These are phyloP conservation scores for Tylochromis polylepis DNA, from an alignment of 2,113 vertebrate species.

Conservation along the genomic window DNA sequence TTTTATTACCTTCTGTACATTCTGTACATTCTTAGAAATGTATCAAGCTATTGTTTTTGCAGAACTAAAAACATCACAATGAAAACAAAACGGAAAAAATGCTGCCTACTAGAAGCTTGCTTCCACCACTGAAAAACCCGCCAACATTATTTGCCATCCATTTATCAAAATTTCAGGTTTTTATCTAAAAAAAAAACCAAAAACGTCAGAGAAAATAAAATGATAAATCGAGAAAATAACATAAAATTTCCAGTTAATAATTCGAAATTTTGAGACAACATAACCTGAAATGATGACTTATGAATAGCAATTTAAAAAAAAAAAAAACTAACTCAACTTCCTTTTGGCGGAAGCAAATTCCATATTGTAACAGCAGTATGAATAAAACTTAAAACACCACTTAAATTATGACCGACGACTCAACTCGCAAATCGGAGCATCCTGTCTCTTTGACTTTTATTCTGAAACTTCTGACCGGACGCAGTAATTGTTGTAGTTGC, in stretches of 20 bases:
- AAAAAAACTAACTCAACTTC: rapidly evolving
- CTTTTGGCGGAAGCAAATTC: background rate
- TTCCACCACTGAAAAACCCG: background rate
- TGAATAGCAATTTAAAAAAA: background rate
- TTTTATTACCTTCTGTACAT: background rate
- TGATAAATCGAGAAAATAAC: background rate
- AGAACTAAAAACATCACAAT: background rate
- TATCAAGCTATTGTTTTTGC: background rate
- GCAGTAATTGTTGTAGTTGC: rapidly evolving
- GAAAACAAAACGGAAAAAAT: background rate
- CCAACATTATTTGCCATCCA: background rate
- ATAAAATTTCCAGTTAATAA: rapidly evolving
- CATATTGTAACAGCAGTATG: background rate
- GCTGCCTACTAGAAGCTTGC: background rate
- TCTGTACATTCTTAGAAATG: background rate
- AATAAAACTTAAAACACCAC: background rate
- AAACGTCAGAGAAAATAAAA: background rate
- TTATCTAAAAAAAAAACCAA: background rate
- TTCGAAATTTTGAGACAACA: background rate
- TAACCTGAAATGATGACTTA: background rate
- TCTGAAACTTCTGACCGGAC: constrained; percentile 3
- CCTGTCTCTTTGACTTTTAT: constrained; percentile 2
- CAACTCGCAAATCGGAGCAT: background rate
- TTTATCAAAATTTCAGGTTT: background rate
- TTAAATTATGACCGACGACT: rapidly evolving